Base-by-base conservation (phyloP, 2,113 vertebrate species). In the Chloebia gouldiae region DNA sequence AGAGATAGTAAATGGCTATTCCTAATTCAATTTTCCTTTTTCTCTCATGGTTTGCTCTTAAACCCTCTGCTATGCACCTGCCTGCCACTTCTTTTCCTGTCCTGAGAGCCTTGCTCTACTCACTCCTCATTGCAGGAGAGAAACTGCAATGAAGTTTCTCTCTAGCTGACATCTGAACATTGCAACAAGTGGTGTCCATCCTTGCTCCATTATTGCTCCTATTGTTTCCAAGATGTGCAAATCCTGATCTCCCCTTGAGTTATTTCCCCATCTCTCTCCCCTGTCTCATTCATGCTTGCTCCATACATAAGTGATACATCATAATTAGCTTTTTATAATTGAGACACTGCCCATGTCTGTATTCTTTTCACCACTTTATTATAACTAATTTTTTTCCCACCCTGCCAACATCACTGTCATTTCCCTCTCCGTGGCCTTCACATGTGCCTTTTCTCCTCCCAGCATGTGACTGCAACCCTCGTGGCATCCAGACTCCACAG, bases 391-490 rank as follows among this genome's bases (percentile, higher is more conserved):
- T 65, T 65, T 71, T 70, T 20, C 7, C 6, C 10, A 59, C 27
- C 27, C n/a, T 61, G 33, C 40, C 35, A 71, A 8, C 2, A 6
- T 51, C 37, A 57, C 11, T 6, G 14, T 61, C 1, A 22, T 77
- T 82, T 78, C 30, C 45, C 6, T 82, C 45, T 28, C 44, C 8
- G 0, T 20, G 49, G 31, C 51, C 20, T 69, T 82, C 39, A 33
- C 27, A 1, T 3, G 1, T 86, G 23, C 42, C 53, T 81, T 94
- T 87, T 95, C 44, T 94, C 90, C 59, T 88, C 92, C 42, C 93
- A 99, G 99, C 98, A 0, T 99, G 99, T 56, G 99, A 99, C 82
- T 99, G 99, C 69, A 98, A 99, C 95, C 97, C 98, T 44, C 97
- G 68, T 21, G 99, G 99, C 28, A 98, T 98, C 66, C 97, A 98